Conservation (phyloP, 2,113 vertebrate genomes). For the Mionectes macconnelli region DNA sequence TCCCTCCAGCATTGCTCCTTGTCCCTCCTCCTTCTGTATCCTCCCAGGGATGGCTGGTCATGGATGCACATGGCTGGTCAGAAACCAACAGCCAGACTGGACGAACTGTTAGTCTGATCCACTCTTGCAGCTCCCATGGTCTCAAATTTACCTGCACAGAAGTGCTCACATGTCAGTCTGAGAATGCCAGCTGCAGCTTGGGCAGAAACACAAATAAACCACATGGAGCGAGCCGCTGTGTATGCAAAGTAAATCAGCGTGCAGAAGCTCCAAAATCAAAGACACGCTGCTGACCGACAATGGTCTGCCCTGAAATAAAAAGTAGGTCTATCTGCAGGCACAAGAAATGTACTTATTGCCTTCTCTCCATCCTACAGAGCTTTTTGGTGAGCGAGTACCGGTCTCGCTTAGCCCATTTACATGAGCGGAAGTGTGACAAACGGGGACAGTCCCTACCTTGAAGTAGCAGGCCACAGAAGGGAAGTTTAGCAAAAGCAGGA, state of each 20-base stretch:
- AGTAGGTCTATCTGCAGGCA: conserved; percentile 22
- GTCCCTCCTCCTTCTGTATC: neutral
- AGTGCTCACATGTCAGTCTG: neutral
- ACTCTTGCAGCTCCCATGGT: neutral
- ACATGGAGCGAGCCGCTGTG: neutral
- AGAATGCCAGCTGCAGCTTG: neutral
- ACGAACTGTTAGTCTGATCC: neutral
- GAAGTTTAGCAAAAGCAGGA: conserved; percentile 71
- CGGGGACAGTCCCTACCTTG: conserved; percentile 74
- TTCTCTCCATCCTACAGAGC: neutral
- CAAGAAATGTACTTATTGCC: neutral
- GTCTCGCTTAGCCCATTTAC: conserved; percentile 63
- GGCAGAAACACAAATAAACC: neutral
- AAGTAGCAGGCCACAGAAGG: conserved; percentile 72
- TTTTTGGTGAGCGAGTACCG: neutral
- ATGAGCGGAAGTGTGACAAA: conserved; percentile 71
- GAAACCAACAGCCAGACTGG: neutral
- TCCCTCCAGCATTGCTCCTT: neutral
- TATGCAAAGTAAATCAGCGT: neutral
- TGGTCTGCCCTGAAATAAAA: neutral
- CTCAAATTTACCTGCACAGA: neutral
- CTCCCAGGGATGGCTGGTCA: neutral
- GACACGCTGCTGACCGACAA: neutral
- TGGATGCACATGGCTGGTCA: neutral
- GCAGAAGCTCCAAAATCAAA: neutral